phyloP scores from a whole-genome alignment of 2,113 vertebrate genomes.

The Cichladusa arquata region DNA sequence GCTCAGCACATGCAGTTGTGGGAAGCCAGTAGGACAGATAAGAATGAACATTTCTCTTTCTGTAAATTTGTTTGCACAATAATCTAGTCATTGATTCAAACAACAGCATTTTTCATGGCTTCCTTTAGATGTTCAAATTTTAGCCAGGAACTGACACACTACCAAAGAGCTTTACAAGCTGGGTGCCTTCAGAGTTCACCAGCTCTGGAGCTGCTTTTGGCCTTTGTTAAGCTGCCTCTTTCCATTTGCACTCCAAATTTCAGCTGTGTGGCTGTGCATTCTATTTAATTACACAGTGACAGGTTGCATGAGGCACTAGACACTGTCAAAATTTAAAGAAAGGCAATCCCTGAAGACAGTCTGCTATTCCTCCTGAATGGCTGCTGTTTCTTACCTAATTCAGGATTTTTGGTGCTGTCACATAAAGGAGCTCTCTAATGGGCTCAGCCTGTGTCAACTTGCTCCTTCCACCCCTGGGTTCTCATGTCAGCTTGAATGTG shows the following conservation, averaged over 20 bases:
- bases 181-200: background rate
- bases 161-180: background rate
- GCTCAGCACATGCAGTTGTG: background rate
- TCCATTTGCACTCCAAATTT: background rate
- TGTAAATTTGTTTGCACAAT: background rate
- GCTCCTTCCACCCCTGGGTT: background rate
- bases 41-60: background rate
- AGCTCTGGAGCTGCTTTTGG: background rate
- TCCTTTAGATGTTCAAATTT: background rate
- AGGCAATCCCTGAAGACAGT: background rate
- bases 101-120: background rate
- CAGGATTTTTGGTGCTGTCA: background rate
- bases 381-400: background rate
- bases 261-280: background rate
- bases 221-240: background rate
- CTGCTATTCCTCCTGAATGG: background rate
- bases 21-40: background rate
- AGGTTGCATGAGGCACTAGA: background rate
- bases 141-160: background rate
- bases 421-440: background rate
- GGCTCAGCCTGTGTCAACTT: background rate
- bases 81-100: background rate
- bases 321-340: background rate
- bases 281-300: background rate
- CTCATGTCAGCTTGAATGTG: background rate